Conservation (phyloP, 2,113 vertebrate species). For the Lepisosteus oculatus region DNA sequence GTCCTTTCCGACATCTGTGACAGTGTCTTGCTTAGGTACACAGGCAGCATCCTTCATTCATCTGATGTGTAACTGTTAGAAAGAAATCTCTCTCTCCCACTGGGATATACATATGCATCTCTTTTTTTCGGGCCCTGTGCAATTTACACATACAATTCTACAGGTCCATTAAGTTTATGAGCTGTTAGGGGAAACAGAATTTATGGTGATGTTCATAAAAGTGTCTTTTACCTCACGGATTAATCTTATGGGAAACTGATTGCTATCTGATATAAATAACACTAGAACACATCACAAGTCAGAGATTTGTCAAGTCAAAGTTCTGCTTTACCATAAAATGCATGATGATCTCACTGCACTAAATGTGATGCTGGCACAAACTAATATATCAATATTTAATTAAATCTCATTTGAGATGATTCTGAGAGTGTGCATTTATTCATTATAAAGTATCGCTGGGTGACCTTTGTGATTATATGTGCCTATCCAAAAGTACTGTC, state of each 20-base stretch:
- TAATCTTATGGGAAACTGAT: slow-evolving; percentile 15
- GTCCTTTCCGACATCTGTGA: too few relatives aligned
- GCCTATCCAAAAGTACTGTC: too few relatives aligned
- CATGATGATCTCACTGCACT: neutral
- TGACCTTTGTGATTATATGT: too few relatives aligned
- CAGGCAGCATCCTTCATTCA: too few relatives aligned
- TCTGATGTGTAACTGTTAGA: too few relatives aligned
- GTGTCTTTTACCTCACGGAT: slow-evolving; percentile 32
- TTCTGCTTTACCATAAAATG: neutral
- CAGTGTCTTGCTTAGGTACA: too few relatives aligned
- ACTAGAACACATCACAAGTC: slow-evolving; percentile 25
- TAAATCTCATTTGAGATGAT: too few relatives aligned
- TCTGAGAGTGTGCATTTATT: too few relatives aligned
- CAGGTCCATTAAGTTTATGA: slow-evolving; percentile 56
- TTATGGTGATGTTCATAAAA: slow-evolving; percentile 58
- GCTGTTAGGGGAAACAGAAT: slow-evolving; percentile 44
- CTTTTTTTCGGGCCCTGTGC: slow-evolving; percentile 41
- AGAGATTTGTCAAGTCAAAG: neutral
- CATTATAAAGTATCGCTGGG: too few relatives aligned
- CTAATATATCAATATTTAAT: neutral
- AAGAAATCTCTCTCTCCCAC: slow-evolving; percentile 9
- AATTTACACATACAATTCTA: slow-evolving; percentile 52
- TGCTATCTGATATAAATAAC: slow-evolving; percentile 39
- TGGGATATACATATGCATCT: slow-evolving; percentile 44
- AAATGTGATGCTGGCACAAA: neutral